These are phyloP conservation scores for Etheostoma perlongum DNA, from an alignment of 2,797 vertebrate species.

Conservation along the genomic window DNA sequence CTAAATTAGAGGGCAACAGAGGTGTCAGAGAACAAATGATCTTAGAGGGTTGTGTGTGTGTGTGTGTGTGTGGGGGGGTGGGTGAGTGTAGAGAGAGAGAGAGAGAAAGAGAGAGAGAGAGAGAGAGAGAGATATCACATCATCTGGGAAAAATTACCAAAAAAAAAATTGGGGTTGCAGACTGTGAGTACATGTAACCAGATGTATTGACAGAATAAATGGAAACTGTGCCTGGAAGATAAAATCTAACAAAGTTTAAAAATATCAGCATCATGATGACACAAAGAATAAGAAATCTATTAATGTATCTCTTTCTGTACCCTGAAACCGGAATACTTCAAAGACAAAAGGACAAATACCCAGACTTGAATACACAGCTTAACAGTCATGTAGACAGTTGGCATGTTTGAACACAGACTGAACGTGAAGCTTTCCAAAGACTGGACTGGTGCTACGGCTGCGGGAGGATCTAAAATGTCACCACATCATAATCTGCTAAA, in stretches of 20 bases:
- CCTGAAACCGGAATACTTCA: background rate
- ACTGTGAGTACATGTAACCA: background rate
- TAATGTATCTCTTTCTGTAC: background rate
- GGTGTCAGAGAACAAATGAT: slow-evolving; percentile 46
- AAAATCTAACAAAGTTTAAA: background rate
- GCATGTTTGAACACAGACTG: slow-evolving; percentile 3
- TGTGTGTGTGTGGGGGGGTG: background rate
- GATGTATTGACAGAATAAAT: background rate
- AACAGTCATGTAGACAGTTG: background rate
- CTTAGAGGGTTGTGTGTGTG: slow-evolving; percentile 2
- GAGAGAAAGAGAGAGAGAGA: background rate
- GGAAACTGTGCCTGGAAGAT: background rate
- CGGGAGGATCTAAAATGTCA: slow-evolving; percentile 24
- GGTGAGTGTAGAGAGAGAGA: background rate
- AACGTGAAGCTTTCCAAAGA: background rate
- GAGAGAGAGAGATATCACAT: background rate
- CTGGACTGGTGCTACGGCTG: slow-evolving; percentile 11
- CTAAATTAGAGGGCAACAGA: slow-evolving; percentile 60
- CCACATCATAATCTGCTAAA: slow-evolving; percentile 17
- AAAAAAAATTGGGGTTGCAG: background rate
- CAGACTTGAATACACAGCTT: background rate
- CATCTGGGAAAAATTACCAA: background rate
- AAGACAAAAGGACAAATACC: background rate
- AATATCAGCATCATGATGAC: slow-evolving; percentile 1
- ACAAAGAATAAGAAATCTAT: background rate